Evolutionary conservation across 2,797 vertebrate genomes (phyloP).

Genomic region (Synaphobranchus kaupii): DNA sequence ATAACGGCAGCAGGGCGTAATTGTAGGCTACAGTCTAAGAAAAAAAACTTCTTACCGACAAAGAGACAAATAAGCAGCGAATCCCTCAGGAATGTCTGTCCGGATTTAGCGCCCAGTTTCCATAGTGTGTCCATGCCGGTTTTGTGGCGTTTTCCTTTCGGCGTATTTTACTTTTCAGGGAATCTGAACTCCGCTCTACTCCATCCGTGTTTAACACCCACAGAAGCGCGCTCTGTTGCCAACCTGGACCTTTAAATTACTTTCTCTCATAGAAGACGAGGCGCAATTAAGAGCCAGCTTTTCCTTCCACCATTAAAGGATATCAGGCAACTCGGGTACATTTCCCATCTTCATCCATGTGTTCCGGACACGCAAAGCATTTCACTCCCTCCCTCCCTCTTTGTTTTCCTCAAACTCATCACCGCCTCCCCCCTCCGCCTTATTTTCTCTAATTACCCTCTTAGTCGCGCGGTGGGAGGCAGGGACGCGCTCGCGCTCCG

Average conservation of each 20-base stretch:
- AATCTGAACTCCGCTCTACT: not conserved
- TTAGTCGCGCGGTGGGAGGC: conserved; percentile 2
- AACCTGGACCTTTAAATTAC: not conserved
- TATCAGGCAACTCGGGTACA: not conserved
- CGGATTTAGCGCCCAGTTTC: not conserved
- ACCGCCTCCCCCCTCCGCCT: not conserved
- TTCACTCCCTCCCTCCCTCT: not conserved
- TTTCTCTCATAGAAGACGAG: not conserved
- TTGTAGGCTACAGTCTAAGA: not conserved
- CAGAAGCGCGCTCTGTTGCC: not conserved
- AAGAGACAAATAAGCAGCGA: not conserved
- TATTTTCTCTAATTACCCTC: not conserved
- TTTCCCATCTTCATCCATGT: not conserved
- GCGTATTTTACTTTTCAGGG: not conserved
- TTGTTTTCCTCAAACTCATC: not conserved
- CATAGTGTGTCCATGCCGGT: not conserved
- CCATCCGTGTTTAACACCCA: not conserved
- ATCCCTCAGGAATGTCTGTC: not conserved
- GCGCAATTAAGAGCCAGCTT: not conserved
- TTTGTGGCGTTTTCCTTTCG: not conserved
- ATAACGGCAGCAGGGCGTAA: not conserved
- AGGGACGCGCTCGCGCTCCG: not conserved
- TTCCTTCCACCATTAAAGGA: not conserved
- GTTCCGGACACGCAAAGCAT: not conserved
- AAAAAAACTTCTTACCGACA: not conserved